Evolutionary conservation across 64 coral and sea anemone genomes (phyloP).

Genomic region (Actinia tenebrosa): DNA sequence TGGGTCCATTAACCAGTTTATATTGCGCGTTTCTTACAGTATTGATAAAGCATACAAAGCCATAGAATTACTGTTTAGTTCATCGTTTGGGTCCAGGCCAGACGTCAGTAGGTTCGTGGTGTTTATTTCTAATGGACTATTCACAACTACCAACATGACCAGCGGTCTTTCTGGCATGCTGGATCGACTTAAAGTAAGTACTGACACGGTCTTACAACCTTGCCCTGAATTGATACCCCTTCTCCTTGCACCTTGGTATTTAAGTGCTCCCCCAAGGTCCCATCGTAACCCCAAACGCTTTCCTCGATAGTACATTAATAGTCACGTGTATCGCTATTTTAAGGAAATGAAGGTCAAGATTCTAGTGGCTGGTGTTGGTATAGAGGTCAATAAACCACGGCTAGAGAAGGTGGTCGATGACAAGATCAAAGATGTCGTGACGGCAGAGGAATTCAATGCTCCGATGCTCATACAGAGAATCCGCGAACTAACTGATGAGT

Average conservation of each 20-base stretch:
- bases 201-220: too few relatives aligned
- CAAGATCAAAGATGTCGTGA: not conserved
- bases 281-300: not conserved
- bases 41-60: not conserved
- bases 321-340: not conserved
- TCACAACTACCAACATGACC: not conserved
- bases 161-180: not conserved
- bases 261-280: not conserved
- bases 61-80: not conserved
- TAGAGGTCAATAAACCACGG: not conserved
- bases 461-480: not conserved
- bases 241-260: too few relatives aligned
- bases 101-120: not conserved
- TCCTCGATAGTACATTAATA: too few relatives aligned
- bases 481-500: not conserved
- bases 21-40: not conserved
- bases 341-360: slow-evolving; percentile 2
- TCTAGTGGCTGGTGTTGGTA: slow-evolving; percentile 11
- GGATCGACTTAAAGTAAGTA: not conserved
- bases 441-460: not conserved
- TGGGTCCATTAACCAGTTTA: too few relatives aligned
- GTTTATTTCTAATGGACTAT: not conserved
- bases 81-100: not conserved
- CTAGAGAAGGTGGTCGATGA: not conserved
- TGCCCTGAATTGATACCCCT: too few relatives aligned